Conservation (phyloP, 2,888 invertebrate genomes). For the Thymelicus acteon region DNA sequence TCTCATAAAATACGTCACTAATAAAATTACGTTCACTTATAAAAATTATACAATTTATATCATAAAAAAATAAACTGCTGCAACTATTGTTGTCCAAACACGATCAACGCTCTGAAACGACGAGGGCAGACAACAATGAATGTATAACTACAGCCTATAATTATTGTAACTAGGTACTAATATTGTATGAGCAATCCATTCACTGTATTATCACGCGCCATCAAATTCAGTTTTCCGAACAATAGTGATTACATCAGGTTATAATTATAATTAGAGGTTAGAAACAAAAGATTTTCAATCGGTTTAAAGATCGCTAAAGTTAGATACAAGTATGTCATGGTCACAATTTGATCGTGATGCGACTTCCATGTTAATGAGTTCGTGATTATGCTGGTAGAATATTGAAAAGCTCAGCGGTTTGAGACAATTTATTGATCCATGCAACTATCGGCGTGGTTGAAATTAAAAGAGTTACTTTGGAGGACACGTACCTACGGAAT, state of each 20-base stretch:
- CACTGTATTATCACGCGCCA: background rate
- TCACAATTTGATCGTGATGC: conserved; percentile 4
- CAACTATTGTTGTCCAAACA: too few relatives aligned
- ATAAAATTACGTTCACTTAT: too few relatives aligned
- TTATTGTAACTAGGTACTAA: background rate
- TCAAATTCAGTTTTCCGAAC: conserved; percentile 13
- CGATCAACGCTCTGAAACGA: too few relatives aligned
- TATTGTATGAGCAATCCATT: conserved; percentile 7
- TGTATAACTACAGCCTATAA: background rate
- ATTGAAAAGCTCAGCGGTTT: too few relatives aligned
- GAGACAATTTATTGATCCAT: too few relatives aligned
- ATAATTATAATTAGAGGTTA: conserved; percentile 24
- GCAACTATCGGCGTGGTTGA: too few relatives aligned
- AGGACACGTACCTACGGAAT: too few relatives aligned
- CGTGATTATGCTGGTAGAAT: background rate
- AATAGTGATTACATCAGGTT: conserved; percentile 21
- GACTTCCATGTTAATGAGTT: conserved; percentile 4
- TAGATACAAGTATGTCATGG: conserved; percentile 8
- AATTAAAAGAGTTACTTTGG: too few relatives aligned
- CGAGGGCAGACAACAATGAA: background rate
- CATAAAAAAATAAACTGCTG: too few relatives aligned
- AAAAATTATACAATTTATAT: too few relatives aligned
- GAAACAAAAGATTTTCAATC: conserved; percentile 12
- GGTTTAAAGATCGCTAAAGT: conserved; percentile 6
- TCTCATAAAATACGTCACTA: too few relatives aligned